Evolutionary conservation across 2,888 invertebrate genomes (phyloP).

Genomic region (Ophion costatus): DNA sequence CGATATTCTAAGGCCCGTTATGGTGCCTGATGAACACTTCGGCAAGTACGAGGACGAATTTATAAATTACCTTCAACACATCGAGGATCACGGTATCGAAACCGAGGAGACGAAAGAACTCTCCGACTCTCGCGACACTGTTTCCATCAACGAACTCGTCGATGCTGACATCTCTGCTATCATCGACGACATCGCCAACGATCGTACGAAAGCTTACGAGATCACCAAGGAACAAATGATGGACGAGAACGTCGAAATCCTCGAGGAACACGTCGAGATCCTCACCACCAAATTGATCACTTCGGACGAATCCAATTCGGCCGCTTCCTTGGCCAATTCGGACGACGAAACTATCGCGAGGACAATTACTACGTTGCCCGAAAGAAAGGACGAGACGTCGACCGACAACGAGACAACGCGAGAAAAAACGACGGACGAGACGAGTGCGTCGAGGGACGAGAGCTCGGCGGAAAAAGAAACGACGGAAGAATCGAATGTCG

Average conservation of each 20-base stretch:
- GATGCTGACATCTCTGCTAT: slow-evolving; percentile 69
- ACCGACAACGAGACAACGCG: background rate
- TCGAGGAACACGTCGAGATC: slow-evolving; percentile 60
- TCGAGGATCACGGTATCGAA: slow-evolving; percentile 75
- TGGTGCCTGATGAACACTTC: slow-evolving; percentile 68
- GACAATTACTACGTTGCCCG: background rate
- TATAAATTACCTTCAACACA: slow-evolving; percentile 76
- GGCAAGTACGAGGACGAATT: slow-evolving; percentile 79
- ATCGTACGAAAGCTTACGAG: background rate
- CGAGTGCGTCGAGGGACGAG: background rate
- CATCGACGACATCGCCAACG: slow-evolving; percentile 7
- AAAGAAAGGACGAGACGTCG: background rate
- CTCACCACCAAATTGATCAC: slow-evolving; percentile 40
- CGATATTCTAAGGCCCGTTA: slow-evolving; percentile 63
- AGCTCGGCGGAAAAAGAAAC: background rate
- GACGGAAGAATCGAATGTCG: background rate
- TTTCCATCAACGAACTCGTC: slow-evolving; percentile 76
- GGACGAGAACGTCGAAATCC: slow-evolving; percentile 58
- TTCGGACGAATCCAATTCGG: slow-evolving; percentile 27
- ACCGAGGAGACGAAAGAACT: slow-evolving; percentile 69
- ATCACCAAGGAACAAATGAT: slow-evolving; percentile 14
- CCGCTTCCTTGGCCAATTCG: slow-evolving; percentile 8
- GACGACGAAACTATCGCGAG: slow-evolving; percentile 18
- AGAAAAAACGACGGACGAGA: background rate
- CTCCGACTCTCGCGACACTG: slow-evolving; percentile 69